These are phyloP conservation scores for Callipepla squamata DNA, from an alignment of 2,113 vertebrate species.

Conservation along the genomic window DNA sequence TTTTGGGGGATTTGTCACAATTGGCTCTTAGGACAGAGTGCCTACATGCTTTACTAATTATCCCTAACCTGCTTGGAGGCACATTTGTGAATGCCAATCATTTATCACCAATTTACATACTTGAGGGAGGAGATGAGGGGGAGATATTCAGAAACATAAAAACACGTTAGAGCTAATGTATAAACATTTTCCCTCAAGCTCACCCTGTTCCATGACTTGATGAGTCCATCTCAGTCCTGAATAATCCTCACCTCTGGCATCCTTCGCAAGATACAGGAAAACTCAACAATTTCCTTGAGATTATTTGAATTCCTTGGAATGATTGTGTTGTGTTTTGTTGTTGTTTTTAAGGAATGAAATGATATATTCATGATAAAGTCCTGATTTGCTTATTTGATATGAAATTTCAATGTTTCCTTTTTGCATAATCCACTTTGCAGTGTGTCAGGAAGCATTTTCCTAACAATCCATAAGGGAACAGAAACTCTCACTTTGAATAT, in stretches of 20 bases:
- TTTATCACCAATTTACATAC: slow-evolving; percentile 70
- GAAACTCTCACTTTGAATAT: slow-evolving; percentile 12
- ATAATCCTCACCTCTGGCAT: slow-evolving; percentile 59
- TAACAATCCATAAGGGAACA: neutral
- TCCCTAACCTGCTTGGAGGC: slow-evolving; percentile 73
- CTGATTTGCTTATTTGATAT: slow-evolving; percentile 9
- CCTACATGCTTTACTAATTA: slow-evolving; percentile 76
- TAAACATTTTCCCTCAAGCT: slow-evolving; percentile 57
- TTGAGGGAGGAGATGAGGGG: slow-evolving; percentile 1
- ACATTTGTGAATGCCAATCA: slow-evolving; percentile 75
- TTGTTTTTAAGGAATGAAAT: slow-evolving; percentile 21
- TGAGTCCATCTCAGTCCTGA: slow-evolving; percentile 58
- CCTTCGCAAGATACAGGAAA: slow-evolving; percentile 46
- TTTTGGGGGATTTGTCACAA: slow-evolving; percentile 72
- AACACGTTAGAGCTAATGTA: slow-evolving; percentile 30
- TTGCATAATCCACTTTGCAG: slow-evolving; percentile 12
- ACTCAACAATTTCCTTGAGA: slow-evolving; percentile 44
- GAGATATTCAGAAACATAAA: slow-evolving; percentile 23
- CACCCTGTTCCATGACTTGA: slow-evolving; percentile 37
- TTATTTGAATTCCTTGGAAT: slow-evolving; percentile 25
- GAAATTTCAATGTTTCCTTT: slow-evolving; percentile 24
- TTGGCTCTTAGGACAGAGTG: slow-evolving; percentile 68
- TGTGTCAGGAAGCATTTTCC: slow-evolving; percentile 28
- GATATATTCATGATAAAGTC: neutral
- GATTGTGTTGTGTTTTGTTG: neutral